phyloP scores from a whole-genome alignment of 2,888 invertebrate genomes.

The Dendrolimus pini region DNA sequence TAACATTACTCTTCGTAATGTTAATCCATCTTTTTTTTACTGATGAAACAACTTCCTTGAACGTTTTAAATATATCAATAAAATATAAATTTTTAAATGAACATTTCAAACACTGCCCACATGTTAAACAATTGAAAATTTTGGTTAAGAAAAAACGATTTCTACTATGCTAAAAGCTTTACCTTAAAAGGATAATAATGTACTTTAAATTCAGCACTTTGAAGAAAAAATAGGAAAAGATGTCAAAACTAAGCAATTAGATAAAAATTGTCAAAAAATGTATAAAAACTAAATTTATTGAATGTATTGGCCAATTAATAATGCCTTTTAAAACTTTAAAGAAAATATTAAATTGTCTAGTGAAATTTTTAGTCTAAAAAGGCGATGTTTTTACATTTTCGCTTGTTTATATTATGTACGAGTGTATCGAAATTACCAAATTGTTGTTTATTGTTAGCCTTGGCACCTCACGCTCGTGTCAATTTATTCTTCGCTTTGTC shows the following conservation, averaged over 20 bases:
- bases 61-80: slow-evolving; percentile 1
- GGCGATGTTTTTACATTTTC: slow-evolving; percentile 10
- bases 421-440: slow-evolving; percentile 23
- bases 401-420: slow-evolving; percentile 29
- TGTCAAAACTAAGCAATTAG: slow-evolving; percentile 13
- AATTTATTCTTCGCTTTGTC: slow-evolving; percentile 30
- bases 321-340: slow-evolving; percentile 52
- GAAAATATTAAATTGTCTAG: slow-evolving; percentile 4
- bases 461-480: slow-evolving; percentile 41
- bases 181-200: no score
- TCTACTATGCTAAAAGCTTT: no score
- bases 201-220: no score
- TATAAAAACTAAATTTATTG: slow-evolving; percentile 31
- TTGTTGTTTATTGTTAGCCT: slow-evolving; percentile 30
- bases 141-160: no score
- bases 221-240: no score
- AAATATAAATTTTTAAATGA: neutral
- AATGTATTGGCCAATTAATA: slow-evolving; percentile 45
- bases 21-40: no score
- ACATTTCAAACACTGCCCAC: slow-evolving; percentile 5
- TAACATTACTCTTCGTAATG: no score
- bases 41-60: no score
- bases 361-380: neutral
- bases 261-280: slow-evolving; percentile 6
- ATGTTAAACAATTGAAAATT: slow-evolving; percentile 1